Evolutionary conservation across 2,113 vertebrate species (phyloP).

Genomic region (Hystrix brachyura): DNA sequence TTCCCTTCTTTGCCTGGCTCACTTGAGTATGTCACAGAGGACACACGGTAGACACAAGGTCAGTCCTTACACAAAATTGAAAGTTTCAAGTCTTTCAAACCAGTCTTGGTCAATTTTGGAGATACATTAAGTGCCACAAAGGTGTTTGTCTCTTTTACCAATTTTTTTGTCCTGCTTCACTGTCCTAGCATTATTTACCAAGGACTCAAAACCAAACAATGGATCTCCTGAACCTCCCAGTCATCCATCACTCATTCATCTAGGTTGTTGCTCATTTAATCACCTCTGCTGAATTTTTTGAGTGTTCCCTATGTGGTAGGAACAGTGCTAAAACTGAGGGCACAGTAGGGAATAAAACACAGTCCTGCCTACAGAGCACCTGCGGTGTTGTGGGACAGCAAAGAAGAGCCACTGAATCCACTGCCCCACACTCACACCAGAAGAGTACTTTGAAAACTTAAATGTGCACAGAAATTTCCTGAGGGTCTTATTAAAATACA

Average conservation of each 20-base stretch:
- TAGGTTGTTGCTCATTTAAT: neutral
- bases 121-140: neutral
- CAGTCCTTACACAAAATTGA: neutral
- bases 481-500: neutral
- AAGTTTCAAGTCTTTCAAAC: neutral
- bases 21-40: neutral
- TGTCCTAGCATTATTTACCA: neutral
- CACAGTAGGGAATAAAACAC: neutral
- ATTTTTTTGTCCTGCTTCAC: neutral
- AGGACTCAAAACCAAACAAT: neutral
- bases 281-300: too few species aligned
- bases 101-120: neutral
- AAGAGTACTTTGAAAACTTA: neutral
- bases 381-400: neutral
- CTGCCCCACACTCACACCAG: fast-evolving
- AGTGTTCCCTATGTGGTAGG: neutral
- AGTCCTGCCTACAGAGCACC: too few species aligned
- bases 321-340: neutral
- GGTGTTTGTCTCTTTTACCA: neutral
- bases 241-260: neutral
- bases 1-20: conserved; percentile 20
- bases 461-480: neutral
- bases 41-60: neutral
- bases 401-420: neutral
- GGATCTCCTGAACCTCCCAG: neutral